Conservation (phyloP, 2,113 vertebrate species). For the Macrotis lagotis region DNA sequence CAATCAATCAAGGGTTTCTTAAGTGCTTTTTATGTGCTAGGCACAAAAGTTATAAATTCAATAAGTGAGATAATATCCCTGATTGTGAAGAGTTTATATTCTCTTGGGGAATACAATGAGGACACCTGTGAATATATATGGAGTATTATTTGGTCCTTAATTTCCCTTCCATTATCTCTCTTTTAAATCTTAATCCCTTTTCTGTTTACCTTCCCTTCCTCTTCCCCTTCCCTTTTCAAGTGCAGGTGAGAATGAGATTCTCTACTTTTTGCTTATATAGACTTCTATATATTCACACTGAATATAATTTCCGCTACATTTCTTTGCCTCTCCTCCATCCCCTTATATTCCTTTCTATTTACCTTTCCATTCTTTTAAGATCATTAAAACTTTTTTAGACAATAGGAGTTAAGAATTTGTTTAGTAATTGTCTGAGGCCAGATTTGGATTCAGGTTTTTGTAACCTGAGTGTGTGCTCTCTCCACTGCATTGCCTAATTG, state of each 20-base stretch:
- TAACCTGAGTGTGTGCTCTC: background rate
- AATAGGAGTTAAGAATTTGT: background rate
- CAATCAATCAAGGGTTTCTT: no score
- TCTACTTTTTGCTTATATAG: background rate
- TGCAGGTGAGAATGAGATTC: background rate
- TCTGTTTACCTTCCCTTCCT: no score
- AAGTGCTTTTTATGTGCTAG: no score
- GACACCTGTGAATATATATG: background rate
- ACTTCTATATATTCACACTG: background rate
- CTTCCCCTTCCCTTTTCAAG: no score
- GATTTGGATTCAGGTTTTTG: no score
- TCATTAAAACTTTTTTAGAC: background rate
- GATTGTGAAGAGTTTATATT: background rate
- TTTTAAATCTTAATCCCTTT: background rate
- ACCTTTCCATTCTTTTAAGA: background rate
- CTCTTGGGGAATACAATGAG: background rate
- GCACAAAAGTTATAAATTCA: background rate
- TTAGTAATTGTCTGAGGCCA: background rate
- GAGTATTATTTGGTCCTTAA: background rate
- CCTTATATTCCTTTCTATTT: background rate
- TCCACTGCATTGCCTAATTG: background rate
- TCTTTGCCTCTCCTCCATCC: no score
- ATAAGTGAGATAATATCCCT: background rate
- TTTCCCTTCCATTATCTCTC: background rate
- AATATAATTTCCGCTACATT: background rate